These are phyloP conservation scores for Stichodactyla mertensii DNA, from an alignment of 64 coral and sea anemone species.

Conservation along the genomic window DNA sequence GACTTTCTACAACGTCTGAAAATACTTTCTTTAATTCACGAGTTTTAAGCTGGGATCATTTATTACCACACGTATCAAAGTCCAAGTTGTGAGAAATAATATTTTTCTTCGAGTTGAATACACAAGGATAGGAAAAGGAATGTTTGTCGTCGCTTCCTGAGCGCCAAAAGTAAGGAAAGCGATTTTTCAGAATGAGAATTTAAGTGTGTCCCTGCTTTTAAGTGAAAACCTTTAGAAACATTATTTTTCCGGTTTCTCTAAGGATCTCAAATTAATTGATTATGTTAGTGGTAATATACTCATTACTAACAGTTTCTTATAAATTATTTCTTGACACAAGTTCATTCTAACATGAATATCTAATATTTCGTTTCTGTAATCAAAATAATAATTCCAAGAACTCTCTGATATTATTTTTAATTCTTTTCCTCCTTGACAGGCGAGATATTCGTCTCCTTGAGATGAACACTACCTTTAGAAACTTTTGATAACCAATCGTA, in stretches of 20 bases:
- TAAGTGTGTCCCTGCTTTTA: neutral
- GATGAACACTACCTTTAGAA: neutral
- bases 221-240: neutral
- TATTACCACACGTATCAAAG: neutral
- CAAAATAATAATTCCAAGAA: neutral
- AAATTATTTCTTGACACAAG: neutral
- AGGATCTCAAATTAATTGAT: neutral
- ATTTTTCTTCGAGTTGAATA: conserved; percentile 1
- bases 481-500: conserved; percentile 12
- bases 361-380: neutral
- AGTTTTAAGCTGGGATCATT: conserved; percentile 11
- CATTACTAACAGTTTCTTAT: too few species aligned
- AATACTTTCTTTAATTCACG: neutral
- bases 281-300: too few species aligned
- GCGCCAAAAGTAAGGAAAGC: neutral
- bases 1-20: neutral
- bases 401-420: neutral
- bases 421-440: neutral
- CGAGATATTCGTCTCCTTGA: neutral
- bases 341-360: neutral
- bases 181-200: neutral
- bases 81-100: conserved; percentile 3
- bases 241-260: neutral
- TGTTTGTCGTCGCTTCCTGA: neutral
- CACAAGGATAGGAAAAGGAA: neutral